These are phyloP conservation scores for Ichneumon xanthorius DNA, from an alignment of 2,888 invertebrate genomes.

Conservation along the genomic window DNA sequence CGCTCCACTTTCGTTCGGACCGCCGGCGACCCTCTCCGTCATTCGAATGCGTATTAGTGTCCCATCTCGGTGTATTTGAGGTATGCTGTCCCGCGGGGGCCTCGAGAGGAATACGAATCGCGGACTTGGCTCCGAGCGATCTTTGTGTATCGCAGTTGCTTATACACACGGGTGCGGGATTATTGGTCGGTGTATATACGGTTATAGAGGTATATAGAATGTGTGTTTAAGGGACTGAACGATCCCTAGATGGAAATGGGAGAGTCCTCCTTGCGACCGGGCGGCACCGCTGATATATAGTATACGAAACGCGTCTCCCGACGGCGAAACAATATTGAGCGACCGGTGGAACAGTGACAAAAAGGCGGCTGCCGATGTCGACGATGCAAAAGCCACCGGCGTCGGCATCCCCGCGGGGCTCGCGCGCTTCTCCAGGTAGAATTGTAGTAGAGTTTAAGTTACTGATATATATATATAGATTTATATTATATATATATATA, in stretches of 20 bases:
- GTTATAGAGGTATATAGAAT: conserved; percentile 18
- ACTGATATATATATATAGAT: too few species aligned
- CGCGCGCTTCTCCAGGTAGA: conserved; percentile 62
- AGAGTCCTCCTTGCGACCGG: conserved; percentile 53
- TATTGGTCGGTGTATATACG: conserved; percentile 8
- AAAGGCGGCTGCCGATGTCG: conserved; percentile 69
- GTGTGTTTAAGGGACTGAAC: conserved; percentile 53
- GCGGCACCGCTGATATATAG: conserved; percentile 57
- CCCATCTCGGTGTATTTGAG: conserved; percentile 65
- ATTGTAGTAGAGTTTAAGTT: conserved; percentile 42
- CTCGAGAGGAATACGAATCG: conserved; percentile 52
- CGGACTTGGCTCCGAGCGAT: conserved; percentile 47
- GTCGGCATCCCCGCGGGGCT: conserved; percentile 72
- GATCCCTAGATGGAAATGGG: conserved; percentile 67
- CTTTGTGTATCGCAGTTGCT: conserved; percentile 58
- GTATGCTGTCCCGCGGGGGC: conserved; percentile 62
- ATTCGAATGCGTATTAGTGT: conserved; percentile 64
- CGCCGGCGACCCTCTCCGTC: conserved; percentile 30
- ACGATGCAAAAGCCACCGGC: conserved; percentile 73
- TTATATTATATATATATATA: conserved; percentile 12
- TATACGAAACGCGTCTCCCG: conserved; percentile 58
- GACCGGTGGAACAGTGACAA: conserved; percentile 67
- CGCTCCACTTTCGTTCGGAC: conserved; percentile 59
- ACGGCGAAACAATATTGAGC: conserved; percentile 66
- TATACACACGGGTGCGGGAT: neutral